phyloP scores from a whole-genome alignment of 1,140 invertebrate species.

The Drosophila lowei region DNA sequence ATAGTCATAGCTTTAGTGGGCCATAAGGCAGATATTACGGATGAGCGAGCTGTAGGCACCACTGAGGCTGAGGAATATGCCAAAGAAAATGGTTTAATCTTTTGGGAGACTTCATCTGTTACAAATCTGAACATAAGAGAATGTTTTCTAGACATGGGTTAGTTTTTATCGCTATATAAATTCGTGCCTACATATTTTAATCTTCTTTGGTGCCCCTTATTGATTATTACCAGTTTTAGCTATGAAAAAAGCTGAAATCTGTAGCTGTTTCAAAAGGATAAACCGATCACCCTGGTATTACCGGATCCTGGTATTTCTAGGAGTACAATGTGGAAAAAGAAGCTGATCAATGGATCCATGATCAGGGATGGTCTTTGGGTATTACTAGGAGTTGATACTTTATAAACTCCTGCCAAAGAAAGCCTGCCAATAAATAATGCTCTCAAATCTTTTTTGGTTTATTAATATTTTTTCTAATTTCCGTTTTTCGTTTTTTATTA shows the following conservation, averaged over 20 bases:
- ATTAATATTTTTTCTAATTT: conserved; percentile 74
- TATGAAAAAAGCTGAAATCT: conserved; percentile 1
- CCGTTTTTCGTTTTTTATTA: conserved; percentile 44
- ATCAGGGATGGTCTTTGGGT: not conserved
- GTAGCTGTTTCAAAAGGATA: not conserved
- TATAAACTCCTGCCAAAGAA: too few species aligned
- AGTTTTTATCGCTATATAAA: not conserved
- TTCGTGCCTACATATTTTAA: too few species aligned
- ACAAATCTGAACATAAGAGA: conserved; percentile 18
- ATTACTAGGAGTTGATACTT: too few species aligned
- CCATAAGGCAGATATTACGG: conserved; percentile 31
- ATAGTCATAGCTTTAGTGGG: conserved; percentile 41
- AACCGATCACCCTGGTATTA: conserved; percentile 17
- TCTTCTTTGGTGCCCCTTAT: not conserved
- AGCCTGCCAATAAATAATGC: not conserved
- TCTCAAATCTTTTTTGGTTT: conserved; percentile 12
- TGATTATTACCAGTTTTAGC: conserved; percentile 8
- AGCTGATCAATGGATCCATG: too few species aligned
- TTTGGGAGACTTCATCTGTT: conserved; percentile 40
- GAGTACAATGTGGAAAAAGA: not conserved
- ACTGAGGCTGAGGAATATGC: conserved; percentile 35
- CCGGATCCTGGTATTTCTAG: conserved; percentile 27
- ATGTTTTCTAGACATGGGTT: conserved; percentile 38
- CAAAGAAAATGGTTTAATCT: conserved; percentile 16
- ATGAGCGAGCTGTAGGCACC: conserved; percentile 5